Evolutionary conservation across 2,113 vertebrate species (phyloP), one percentile per base, ranked within the genome.

Genomic region (Percopsis transmontana): DNA sequence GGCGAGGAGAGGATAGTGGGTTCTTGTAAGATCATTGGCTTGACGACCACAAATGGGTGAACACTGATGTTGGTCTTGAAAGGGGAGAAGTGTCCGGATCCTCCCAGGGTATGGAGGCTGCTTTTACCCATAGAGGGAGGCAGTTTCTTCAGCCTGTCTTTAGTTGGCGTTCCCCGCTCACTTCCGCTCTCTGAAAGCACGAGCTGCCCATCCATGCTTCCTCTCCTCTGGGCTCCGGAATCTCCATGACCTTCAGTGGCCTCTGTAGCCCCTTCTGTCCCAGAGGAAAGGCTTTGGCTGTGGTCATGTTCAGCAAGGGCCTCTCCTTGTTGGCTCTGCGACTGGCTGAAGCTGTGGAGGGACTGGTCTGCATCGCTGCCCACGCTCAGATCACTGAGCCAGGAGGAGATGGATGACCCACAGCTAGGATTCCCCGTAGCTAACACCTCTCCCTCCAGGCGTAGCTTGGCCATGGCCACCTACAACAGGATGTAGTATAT

Each of bases 311-410:
- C 95, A n/a, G 95, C 95, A 89, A 96, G 82, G 7, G 94, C 94
- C 58, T 98, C 96, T 44, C 94, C 93, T 0, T 87, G 84, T 61
- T 96, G 94, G 52, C 95, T 95, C 16, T 96, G 94, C 75, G 95
- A 95, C 0, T 95, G 88, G 62, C 88, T 98, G 94, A 96, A 96
- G 70, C 95, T 96, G 85, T 96, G 94, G 60, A 96, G 95, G 0
- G 96, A 95, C 71, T 94, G 95, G 23, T 98, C 97, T 0, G 93
- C 94, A 0, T 96, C 96, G n/a, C 96, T 96, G 66, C 94, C 93
- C 0, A 92, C 62, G 70, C 95, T 97, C 92, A 96, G 92, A 82
- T 97, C 95, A 1, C 96, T 98, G 72, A 96, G 86, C 97, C 96
- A 98, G 1, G 96, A 98, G 70, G 96, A 95, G 62, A 96, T 92